Evolutionary conservation across 2,797 vertebrate species (phyloP), one percentile per base, ranked within the genome.

Genomic region (Staurois parvus): DNA sequence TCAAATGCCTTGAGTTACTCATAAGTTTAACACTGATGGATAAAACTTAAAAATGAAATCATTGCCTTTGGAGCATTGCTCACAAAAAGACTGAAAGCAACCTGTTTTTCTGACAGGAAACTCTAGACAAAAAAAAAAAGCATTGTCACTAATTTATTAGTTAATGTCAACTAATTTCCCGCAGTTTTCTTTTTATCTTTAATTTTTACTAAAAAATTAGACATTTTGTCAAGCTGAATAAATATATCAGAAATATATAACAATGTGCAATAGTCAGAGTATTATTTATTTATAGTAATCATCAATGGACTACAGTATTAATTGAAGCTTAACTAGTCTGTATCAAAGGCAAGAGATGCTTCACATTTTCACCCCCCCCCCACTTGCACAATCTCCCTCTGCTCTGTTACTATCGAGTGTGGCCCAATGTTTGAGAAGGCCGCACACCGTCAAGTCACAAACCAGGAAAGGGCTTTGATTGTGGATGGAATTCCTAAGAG

Each of bases 401-500:
- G 81, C 87, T 90, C 76, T 84, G 82, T 30, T 40, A 0, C 45
- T 87, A 87, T 42, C 0, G 2, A 90, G 88, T 87, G 89, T 78
- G 89, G 88, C 89, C 48, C 30, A 45, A 81, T 52, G 37, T 83
- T 13, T 70, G 69, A 83, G 86, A 82, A 78, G 83, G 88, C 88
- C 1, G 67, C 79, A 5, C 0, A 10, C 70, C 24, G 81, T 42
- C 62, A 70, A 87, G 89, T 81, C 40, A 0, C 72, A 72, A 19
- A 79, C 83, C 34, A 0, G 72, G 72, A 15, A 73, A 73, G 81
- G 79, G 90, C 95, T 97, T 96, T 96, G 95, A 95, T 93, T 91
- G 92, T 4, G 84, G 93, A 93, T 88, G 91, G 88, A 91, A 92
- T 89, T 92, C 96, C 93, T 93, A 2, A 0, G 96, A 95, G 96